A percentile compares a stretch with the other conserved stretches of the same genome.
Conservation (phyloP, 1,140 invertebrate genomes). For the Watersipora subatra region DNA sequence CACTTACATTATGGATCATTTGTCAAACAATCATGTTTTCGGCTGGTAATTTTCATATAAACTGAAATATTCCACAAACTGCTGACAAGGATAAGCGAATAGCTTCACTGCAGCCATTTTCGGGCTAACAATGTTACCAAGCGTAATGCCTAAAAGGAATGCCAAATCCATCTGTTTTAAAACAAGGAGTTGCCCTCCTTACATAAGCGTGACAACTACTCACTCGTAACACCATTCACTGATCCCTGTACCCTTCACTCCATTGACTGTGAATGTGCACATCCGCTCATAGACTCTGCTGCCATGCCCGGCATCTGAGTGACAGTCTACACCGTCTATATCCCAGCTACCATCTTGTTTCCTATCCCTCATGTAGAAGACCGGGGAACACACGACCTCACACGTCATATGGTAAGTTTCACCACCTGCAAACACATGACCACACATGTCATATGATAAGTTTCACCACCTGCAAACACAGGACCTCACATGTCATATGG, state of each 20-base stretch:
- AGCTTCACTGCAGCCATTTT: too few species aligned
- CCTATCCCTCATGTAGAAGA: slow-evolving; percentile 51
- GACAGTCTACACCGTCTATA: slow-evolving; percentile 42
- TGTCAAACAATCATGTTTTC: too few species aligned
- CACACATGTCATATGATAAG: slow-evolving; percentile 42
- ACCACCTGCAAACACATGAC: slow-evolving; percentile 42
- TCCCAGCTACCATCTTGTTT: slow-evolving; percentile 21
- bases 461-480: slow-evolving; percentile 36
- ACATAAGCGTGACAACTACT: too few species aligned
- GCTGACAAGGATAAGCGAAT: too few species aligned
- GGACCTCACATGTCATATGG: slow-evolving; percentile 45
- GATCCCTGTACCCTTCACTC: slow-evolving; percentile 50
- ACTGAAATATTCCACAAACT: too few species aligned
- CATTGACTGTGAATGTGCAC: slow-evolving; percentile 50
- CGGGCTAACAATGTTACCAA: too few species aligned
- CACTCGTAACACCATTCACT: slow-evolving; percentile 55
- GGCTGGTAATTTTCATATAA: too few species aligned
- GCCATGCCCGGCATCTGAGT: not conserved
- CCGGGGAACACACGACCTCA: slow-evolving; percentile 45
- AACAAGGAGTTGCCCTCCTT: too few species aligned
- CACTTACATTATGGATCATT: too few species aligned
- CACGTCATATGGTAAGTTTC: slow-evolving; percentile 42
- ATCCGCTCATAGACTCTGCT: slow-evolving; percentile 54
- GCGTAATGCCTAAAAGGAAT: too few species aligned
- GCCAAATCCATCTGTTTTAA: too few species aligned